Evolutionary conservation across 1,140 invertebrate genomes (phyloP), one percentile per base, ranked within the genome.

Genomic region (Globodera rostochiensis): DNA sequence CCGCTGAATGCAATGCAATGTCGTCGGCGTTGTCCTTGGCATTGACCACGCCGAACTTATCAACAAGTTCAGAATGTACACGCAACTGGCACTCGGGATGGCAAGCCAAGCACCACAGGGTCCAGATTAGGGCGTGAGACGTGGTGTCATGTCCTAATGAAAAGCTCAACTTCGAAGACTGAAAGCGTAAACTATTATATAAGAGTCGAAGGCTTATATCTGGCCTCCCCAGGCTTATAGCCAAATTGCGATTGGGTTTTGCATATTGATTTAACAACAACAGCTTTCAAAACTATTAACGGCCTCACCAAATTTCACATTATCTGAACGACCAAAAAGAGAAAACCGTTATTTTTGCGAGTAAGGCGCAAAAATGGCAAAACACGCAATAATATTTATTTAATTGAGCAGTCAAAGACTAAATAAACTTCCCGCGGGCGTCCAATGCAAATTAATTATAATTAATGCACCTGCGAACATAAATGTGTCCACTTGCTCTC

Each of bases 401-500:
- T 36, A 36, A 36, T 36, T 36, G 36, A 47, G 9, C 71, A 70
- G 8, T 53, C 7, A 53, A 53, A 53, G 6, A 53, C 8, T 53
- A 6, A 36, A 36, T 15, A 53, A 53, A 53, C 15, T 53, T 53
- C 15, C 53, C 53, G 53, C 8, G 53, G 53, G 53, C 2, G 53
- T 15, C 53, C 4, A 70, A 70, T 85, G 81, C 9, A 53, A 36
- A 3, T 36, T 36, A 36, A 36, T 36, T 36, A 36, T 36, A 36
- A 36, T 36, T 36, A 36, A 36, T 36, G 36, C 36, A 36, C 91
- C 92, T 86, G 92, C 93, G 90, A 94, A 94, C 92, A 94, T 93
- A 86, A 94, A 95, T 0, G 94, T 94, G 88, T 94, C 94, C 53
- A 93, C 94, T 66, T 97, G 93, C 0, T 93, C 91, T 5, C 93